A percentile compares a stretch with the other conserved stretches of the same genome.
phyloP scores from a whole-genome alignment of 2,888 invertebrate genomes.

The Nomada fabriciana region DNA sequence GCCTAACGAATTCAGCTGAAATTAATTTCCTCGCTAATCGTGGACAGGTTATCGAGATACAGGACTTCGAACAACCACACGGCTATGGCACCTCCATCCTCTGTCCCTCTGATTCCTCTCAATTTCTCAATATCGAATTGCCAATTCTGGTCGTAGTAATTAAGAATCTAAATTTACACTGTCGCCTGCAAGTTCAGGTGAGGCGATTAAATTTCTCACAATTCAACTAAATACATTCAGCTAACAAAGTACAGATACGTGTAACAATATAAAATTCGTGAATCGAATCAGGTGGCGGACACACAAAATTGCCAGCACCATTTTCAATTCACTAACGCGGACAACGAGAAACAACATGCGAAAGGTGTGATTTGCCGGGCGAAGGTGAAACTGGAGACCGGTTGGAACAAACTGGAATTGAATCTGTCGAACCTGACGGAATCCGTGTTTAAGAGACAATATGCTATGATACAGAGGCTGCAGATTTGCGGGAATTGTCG shows the following conservation, averaged over 20 bases:
- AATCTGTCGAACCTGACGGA: conserved; percentile 96
- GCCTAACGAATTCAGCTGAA: not conserved
- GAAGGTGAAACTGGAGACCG: conserved; percentile 96
- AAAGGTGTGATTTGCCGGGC: conserved; percentile 97
- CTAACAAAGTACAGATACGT: not conserved
- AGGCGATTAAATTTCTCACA: not conserved
- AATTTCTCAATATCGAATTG: conserved; percentile 95
- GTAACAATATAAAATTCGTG: not conserved
- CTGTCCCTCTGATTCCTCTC: conserved; percentile 95
- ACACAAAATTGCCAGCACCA: conserved; percentile 68
- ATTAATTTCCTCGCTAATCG: not conserved
- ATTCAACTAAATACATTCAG: not conserved
- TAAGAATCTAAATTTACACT: conserved; percentile 97
- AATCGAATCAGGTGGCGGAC: conserved; percentile 69
- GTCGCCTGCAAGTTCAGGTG: conserved; percentile 98
- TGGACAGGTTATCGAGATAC: conserved; percentile 91
- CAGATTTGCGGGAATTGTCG: conserved; percentile 98
- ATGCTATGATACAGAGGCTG: conserved; percentile 94
- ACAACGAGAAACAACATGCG: conserved; percentile 94
- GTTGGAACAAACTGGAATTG: conserved; percentile 98
- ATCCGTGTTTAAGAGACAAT: conserved; percentile 96
- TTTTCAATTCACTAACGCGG: conserved; percentile 88
- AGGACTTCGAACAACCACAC: conserved; percentile 96
- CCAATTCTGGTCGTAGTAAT: conserved; percentile 97
- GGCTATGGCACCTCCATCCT: conserved; percentile 96